Base-by-base conservation (phyloP, 1,140 invertebrate species). In the Pseudachorutes palmiensis region DNA sequence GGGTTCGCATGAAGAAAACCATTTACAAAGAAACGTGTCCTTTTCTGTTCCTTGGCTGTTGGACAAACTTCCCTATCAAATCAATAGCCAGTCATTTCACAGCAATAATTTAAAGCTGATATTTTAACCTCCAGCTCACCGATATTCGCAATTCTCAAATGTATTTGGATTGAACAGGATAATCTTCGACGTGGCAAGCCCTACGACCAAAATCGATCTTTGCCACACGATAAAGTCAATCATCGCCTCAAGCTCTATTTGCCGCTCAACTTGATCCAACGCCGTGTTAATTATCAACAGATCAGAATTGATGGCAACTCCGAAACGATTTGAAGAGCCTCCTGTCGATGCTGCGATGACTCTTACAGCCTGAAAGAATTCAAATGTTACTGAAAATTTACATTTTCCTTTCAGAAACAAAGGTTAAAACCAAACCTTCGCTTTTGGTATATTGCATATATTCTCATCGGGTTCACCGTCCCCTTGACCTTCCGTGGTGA, bases 191-290 rank as follows among this genome's bases (percentile, higher is more conserved):
- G 65, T 59, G 0, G 62, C 49, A 28, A 71, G 60, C 0, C 69
- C 72, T n/a, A 71, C 22, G 1, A 74, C 30, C 19, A 74, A 51
- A 2, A 74, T 28, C 2, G 67, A 70, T 3, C 63, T 30, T 59
- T 55, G 64, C 69, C 72, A 74, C n/a, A 70, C 19, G 26, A 74
- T 32, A 36, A 74, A 67, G 68, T 74, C 70, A 57, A 74, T 69
- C 0, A 49, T 19, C 30, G 22, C 14, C 9, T 64, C 30, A 32
- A 72, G 66, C 12, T 63, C 61, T 12, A 45, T 48, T 45, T 28
- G 22, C 5, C n/a, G 26, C 24, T 63, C 32, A 29, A 63, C 36
- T 2, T 12, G 5, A 48, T 63, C 61, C 14, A 32, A 12, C 5
- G 2, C 32, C 14, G 26, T n/a, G 22, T 24, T 45, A 2, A 63